Evolutionary conservation across 2,888 invertebrate genomes (phyloP), one percentile per base, ranked within the genome.

Genomic region (Ichneumon xanthorius): DNA sequence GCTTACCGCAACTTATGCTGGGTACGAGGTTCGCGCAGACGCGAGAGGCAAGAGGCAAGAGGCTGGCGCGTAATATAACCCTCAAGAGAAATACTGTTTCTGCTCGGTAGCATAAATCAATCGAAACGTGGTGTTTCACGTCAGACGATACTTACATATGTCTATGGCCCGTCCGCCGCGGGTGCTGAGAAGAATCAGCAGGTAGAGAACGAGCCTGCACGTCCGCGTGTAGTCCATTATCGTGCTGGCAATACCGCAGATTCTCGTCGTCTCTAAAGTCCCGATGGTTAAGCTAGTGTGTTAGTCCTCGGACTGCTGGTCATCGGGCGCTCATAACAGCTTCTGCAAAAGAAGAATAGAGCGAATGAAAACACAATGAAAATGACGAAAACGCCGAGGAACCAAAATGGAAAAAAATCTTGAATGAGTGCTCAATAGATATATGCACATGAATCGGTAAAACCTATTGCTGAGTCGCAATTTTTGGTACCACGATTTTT

Each of bases 291-390:
- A 58, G 50, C 55, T 81, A 70, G 68, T 80, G 33, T 9, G 22
- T 26, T 77, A 89, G 88, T 91, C 90, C 90, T 89, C 89, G 90
- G 88, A 90, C 89, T 89, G 85, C 88, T 89, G 91, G 93, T 93
- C 93, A 93, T 93, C 93, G 93, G 91, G 91, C 91, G 91, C 91
- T 92, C 92, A 93, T 93, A 92, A 93, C 93, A 92, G 92, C 89
- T 87, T 89, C 92, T 92, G 91, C 78, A 91, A 88, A 87, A 88
- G 61, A 87, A 88, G 82, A 87, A 87, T 33, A 6, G 11, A 50
- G 2, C 19, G n/a, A 65, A 50, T 50, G 33, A 3, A 58, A 75
- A 61, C 45, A 61, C 61, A 61, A 48, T 45, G 73, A 61, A 26
- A 26, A 61, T 37, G 4, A n/a, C 7, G 16, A 6, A 58, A 33